Base-by-base conservation (phyloP, 2,888 invertebrate species). In the Hedychridium roseum region DNA sequence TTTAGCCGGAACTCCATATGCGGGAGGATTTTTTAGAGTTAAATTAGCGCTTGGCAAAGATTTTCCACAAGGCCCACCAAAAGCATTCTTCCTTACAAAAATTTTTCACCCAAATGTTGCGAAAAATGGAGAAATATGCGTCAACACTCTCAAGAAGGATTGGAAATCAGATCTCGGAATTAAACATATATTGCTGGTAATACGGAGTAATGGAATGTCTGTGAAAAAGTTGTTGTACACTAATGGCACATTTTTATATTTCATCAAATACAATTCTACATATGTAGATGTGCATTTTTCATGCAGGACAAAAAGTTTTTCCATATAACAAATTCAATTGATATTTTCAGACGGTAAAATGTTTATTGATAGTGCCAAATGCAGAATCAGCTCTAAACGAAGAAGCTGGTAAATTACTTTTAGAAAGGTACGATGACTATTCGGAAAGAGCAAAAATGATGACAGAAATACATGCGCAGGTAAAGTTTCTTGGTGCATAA, bases 51-150 rank as follows among this genome's bases (percentile, higher is more conserved):
- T 97, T 49, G 92, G 93, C 9, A 94, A 94, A 82, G 94, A 94
- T 79, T 97, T 94, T 80, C 97, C 97, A 6, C 85, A 88, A 67
- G 87, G 89, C 65, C 94, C 97, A 61, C 97, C 97, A 35, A 95
- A 95, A 81, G 96, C 92, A 45, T 89, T 84, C 82, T 97, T 97
- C 80, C 83, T 94, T 53, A 97, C 97, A 43, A 94, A 92, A 84
- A 94, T 97, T 76, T 97, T 97, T 82, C 97, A 97, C 81, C 97
- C 97, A 17, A 97, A 97, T 83, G 96, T 97, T 66, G 90, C 96
- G 37, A 82, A 86, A 52, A 92, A 90, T 82, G 97, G 97, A 51
- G 96, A 96, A 81, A 97, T 97, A 73, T 97, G 97, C 82, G 97
- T 97, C 4, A 94, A 96, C 81, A 96, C 97, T 51, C 84, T 97